Percentiles rank a stretch among this genome's conserved stretches.
phyloP scores from a whole-genome alignment of 2,797 vertebrate genomes.

The Mormyrus hasselquistii region DNA sequence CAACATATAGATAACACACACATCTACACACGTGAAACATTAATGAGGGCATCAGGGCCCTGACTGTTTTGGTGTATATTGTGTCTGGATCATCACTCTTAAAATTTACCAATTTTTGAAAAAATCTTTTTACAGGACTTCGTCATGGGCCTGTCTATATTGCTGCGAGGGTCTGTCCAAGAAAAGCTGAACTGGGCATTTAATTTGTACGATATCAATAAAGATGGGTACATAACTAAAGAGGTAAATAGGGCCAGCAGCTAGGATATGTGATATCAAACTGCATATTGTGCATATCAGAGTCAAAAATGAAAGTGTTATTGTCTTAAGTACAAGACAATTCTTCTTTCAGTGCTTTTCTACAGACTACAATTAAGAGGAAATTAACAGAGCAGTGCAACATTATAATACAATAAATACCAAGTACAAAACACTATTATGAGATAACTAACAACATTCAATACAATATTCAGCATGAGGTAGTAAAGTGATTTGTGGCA shows the following conservation, averaged over 20 bases:
- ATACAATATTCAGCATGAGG: background rate
- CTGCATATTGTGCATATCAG: background rate
- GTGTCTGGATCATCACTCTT: background rate
- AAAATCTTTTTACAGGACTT: conserved; percentile 73
- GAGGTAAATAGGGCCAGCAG: conserved; percentile 65
- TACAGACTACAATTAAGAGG: background rate
- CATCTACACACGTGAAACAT: background rate
- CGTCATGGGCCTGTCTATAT: conserved; percentile 94
- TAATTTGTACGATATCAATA: conserved; percentile 98
- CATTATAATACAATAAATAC: background rate
- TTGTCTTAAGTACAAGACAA: background rate
- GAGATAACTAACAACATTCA: background rate
- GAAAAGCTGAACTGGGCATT: conserved; percentile 99
- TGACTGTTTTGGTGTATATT: background rate
- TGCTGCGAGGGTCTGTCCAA: conserved; percentile 87
- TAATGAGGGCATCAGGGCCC: background rate
- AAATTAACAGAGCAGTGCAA: background rate
- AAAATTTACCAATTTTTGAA: background rate
- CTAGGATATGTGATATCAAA: background rate
- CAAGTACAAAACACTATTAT: background rate
- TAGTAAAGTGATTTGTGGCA: background rate
- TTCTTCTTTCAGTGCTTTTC: background rate
- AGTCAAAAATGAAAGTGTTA: background rate
- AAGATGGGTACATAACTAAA: conserved; percentile 97
- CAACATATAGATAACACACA: background rate